Percentiles rank a stretch among this genome's conserved stretches.
Evolutionary conservation across 1,140 invertebrate genomes (phyloP).

Genomic region (Prorops nasuta): DNA sequence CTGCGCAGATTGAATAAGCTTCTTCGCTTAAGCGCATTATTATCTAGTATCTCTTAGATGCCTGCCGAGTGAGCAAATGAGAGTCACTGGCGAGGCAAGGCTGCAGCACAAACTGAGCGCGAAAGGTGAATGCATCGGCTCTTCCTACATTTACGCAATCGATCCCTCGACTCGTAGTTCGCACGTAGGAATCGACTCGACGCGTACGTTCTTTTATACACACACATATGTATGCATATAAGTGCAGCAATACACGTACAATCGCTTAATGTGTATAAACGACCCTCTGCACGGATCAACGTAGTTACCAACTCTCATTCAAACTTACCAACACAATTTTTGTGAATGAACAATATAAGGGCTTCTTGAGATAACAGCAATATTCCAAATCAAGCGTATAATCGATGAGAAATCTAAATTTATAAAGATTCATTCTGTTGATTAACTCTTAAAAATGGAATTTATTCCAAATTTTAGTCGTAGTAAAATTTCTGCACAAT

Average conservation of each 20-base stretch:
- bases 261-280: constrained; percentile 21
- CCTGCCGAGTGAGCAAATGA: constrained; percentile 19
- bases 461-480: too few species aligned
- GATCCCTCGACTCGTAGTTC: constrained; percentile 37
- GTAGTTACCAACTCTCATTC: constrained; percentile 25
- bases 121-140: constrained; percentile 54
- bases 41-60: too few species aligned
- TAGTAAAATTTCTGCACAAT: too few species aligned
- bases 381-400: too few species aligned
- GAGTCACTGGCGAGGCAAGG: constrained; percentile 44
- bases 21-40: too few species aligned
- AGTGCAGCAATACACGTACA: background rate
- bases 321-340: constrained; percentile 18
- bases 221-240: constrained; percentile 13
- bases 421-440: too few species aligned
- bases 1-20: too few species aligned
- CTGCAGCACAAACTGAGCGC: constrained; percentile 36
- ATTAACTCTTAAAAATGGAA: too few species aligned
- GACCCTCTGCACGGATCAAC: constrained; percentile 24
- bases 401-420: too few species aligned
- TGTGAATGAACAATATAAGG: too few species aligned
- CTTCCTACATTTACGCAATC: constrained; percentile 54
- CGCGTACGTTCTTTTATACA: constrained; percentile 18
- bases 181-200: constrained; percentile 32
- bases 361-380: too few species aligned